Percentiles rank a stretch among this genome's conserved stretches.
These are phyloP conservation scores for Globodera rostochiensis DNA, from an alignment of 1,140 invertebrate genomes.

Conservation along the genomic window DNA sequence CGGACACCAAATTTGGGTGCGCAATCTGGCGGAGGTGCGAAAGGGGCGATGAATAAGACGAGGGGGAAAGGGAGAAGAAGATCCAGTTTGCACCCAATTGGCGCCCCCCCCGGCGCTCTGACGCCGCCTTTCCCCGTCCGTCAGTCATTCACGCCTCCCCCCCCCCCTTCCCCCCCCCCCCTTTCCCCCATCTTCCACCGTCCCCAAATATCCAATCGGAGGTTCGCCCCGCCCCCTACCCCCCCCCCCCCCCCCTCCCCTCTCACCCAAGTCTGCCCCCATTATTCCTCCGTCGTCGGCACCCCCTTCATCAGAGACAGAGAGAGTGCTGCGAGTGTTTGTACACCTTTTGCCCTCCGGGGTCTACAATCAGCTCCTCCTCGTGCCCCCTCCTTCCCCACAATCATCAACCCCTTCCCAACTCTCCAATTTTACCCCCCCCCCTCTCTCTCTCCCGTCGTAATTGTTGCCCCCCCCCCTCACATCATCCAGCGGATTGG, in stretches of 20 bases:
- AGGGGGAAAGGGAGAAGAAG: background rate
- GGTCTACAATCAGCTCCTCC: background rate
- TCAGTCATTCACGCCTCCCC: background rate
- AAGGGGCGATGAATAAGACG: background rate
- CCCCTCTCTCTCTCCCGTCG: background rate
- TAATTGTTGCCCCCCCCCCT: constrained; percentile 6
- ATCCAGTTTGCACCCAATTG: constrained; percentile 8
- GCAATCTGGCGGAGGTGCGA: background rate
- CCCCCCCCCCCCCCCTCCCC: background rate
- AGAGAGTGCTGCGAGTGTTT: background rate
- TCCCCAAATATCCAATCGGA: background rate
- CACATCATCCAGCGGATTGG: background rate
- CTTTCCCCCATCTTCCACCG: background rate
- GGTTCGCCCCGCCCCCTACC: background rate
- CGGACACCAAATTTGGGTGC: background rate
- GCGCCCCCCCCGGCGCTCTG: background rate
- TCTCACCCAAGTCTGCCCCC: background rate
- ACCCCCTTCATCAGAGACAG: background rate
- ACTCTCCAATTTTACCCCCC: constrained; percentile 7
- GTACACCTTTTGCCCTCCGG: background rate
- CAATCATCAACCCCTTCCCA: background rate
- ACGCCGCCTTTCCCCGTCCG: background rate
- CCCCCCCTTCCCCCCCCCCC: too few relatives aligned
- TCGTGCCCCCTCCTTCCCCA: background rate
- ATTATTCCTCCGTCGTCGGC: constrained; percentile 8